Evolutionary conservation across 2,888 invertebrate genomes (phyloP).

Genomic region (Hirtodrosophila trivittata): DNA sequence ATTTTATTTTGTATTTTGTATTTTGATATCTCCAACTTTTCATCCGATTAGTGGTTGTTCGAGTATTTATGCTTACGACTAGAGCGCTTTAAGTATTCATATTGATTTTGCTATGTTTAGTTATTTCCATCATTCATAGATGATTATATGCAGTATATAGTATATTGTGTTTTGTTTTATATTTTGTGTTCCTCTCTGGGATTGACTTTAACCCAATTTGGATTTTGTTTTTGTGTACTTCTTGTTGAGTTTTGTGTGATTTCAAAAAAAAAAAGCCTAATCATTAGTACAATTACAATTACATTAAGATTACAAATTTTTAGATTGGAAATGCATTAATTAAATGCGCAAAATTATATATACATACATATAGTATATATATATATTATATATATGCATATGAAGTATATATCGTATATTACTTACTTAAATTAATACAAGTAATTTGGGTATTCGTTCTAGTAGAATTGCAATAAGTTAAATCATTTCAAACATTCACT

Average conservation of each 20-base stretch:
- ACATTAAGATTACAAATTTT: conserved; percentile 70
- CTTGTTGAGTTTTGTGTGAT: conserved; percentile 7
- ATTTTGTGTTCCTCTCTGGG: conserved; percentile 28
- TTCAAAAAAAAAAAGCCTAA: conserved; percentile 48
- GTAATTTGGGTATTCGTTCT: conserved; percentile 48
- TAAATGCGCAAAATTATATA: conserved; percentile 60
- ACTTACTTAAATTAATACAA: conserved; percentile 44
- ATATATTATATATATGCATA: conserved; percentile 1
- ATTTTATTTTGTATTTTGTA: conserved; percentile 40
- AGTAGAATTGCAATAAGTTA: conserved; percentile 70
- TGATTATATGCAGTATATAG: too few relatives aligned
- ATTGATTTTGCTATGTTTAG: too few relatives aligned
- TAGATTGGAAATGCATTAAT: conserved; percentile 68
- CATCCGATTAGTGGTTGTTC: too few relatives aligned
- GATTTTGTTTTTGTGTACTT: conserved; percentile 1
- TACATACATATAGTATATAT: conserved; percentile 4
- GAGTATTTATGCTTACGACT: conserved; percentile 64
- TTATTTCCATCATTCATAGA: too few relatives aligned
- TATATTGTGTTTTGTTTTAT: conserved; percentile 10
- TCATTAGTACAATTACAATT: conserved; percentile 64
- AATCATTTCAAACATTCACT: conserved; percentile 38
- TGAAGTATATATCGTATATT: conserved; percentile 9
- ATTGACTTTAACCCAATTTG: conserved; percentile 15
- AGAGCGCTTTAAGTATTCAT: conserved; percentile 64
- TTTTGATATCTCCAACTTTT: conserved; percentile 21